Base-by-base conservation (phyloP, 2,888 invertebrate genomes). In the Nematopogon swammerdamellus region DNA sequence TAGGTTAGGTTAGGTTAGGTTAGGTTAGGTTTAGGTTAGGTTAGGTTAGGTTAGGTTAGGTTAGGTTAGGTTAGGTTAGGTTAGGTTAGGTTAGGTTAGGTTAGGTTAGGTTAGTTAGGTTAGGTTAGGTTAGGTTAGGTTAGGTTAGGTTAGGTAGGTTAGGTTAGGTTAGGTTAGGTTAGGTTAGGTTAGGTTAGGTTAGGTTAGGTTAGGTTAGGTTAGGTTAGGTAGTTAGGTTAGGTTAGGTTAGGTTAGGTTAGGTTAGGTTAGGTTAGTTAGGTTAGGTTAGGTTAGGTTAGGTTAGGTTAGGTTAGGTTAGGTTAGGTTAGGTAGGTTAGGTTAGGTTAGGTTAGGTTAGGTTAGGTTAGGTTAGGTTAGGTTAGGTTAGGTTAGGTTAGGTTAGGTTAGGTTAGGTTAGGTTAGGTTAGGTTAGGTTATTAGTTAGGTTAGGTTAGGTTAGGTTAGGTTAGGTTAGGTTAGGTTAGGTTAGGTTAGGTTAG, bases 121-220 rank as follows among this genome's bases (percentile, higher is more conserved):
- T 55, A 52, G 52, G 54, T 54, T 52, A 52, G 54, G 54, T 54
- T 54, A 54, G 54, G 54, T 54, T 54, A 54, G 54, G 54, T 54
- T 54, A 54, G 54, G n/a, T n/a, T n/a, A n/a, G n/a, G n/a, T n/a
- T n/a, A n/a, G n/a, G n/a, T n/a, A n/a, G n/a, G n/a, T n/a, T 54
- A 54, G 54, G 54, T 54, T 54, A 54, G 54, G 54, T 54, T 54
- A 54, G 54, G 54, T 54, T 54, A 54, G 52, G 54, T 54, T 54
- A 54, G 54, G 54, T 54, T 53, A 53, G 53, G 53, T 53, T 53
- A 53, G 53, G 53, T 51, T 53, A 50, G 51, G 53, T 51, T 53
- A 50, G 25, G 25, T 25, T 43, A 48, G 51, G 53, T 53, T 51
- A 51, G 51, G 51, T 53, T 53, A 51, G 51, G 50, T 51, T 51